A percentile compares a stretch with the other conserved stretches of the same genome.
These are phyloP conservation scores for Nautilus pompilius DNA, from an alignment of 1,140 invertebrate genomes.

Conservation along the genomic window DNA sequence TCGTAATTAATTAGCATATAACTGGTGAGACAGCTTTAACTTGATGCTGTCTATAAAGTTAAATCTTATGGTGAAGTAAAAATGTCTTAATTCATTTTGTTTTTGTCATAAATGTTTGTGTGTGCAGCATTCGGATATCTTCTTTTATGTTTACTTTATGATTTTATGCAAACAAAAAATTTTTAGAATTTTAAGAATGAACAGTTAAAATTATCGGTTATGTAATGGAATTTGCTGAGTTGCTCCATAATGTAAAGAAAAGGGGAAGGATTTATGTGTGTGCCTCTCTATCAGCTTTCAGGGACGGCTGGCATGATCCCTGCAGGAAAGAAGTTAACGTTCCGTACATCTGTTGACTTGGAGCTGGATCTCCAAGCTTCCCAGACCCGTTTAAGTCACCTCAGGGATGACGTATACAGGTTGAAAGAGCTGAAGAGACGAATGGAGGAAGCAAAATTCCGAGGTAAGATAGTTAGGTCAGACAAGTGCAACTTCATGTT, in stretches of 20 bases:
- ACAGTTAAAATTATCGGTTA: too few relatives aligned
- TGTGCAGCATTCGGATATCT: not conserved
- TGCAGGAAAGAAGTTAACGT: slow-evolving; percentile 27
- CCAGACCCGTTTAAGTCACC: slow-evolving; percentile 74
- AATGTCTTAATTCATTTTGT: too few relatives aligned
- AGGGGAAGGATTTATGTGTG: too few relatives aligned
- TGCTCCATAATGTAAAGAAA: too few relatives aligned
- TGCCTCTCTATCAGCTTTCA: not conserved
- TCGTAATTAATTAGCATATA: not conserved
- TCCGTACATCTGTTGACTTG: slow-evolving; percentile 85
- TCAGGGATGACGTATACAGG: slow-evolving; percentile 78
- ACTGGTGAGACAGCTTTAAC: not conserved
- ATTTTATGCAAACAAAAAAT: too few relatives aligned
- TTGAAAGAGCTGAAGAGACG: slow-evolving; percentile 73
- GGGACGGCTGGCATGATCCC: not conserved
- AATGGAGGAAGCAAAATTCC: slow-evolving; percentile 47
- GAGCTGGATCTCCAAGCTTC: slow-evolving; percentile 86
- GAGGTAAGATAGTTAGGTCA: slow-evolving; percentile 32
- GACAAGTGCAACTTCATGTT: too few relatives aligned
- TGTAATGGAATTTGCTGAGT: too few relatives aligned
- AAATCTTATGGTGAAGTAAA: too few relatives aligned
- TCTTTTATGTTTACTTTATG: too few relatives aligned
- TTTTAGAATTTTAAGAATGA: too few relatives aligned
- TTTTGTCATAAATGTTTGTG: not conserved
- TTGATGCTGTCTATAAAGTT: too few relatives aligned